phyloP scores from a whole-genome alignment of 2,888 invertebrate genomes.

The Ennomos erosarius region DNA sequence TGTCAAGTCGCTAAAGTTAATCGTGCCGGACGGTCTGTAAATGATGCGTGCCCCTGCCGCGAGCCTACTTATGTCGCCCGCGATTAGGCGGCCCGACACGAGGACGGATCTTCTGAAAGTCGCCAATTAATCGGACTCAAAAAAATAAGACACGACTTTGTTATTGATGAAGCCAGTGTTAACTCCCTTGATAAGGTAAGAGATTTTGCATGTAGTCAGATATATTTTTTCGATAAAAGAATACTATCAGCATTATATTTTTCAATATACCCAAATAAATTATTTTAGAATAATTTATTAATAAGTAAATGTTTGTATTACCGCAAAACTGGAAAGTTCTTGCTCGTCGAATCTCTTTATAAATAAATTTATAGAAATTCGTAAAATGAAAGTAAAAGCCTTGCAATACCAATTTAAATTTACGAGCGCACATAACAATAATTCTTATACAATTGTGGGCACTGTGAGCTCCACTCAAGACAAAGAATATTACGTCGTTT shows the following conservation, averaged over 20 bases:
- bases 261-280: no score
- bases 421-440: slow-evolving; percentile 15
- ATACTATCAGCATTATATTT: no score
- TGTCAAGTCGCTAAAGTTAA: slow-evolving; percentile 69
- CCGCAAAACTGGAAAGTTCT: no score
- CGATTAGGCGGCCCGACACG: slow-evolving; percentile 68
- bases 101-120: slow-evolving; percentile 59
- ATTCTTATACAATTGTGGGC: slow-evolving; percentile 12
- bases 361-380: no score
- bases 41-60: slow-evolving; percentile 75
- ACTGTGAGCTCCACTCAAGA: slow-evolving; percentile 20
- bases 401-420: slow-evolving; percentile 8
- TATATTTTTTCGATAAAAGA: no score
- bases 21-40: slow-evolving; percentile 72
- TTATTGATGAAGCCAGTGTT: slow-evolving; percentile 5
- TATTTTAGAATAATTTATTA: no score
- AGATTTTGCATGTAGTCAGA: not conserved
- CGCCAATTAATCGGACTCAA: slow-evolving; percentile 28
- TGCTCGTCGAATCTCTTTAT: no score
- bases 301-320: no score
- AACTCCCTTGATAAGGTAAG: slow-evolving; percentile 3
- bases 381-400: not conserved
- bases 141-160: slow-evolving; percentile 8
- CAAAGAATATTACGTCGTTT: slow-evolving; percentile 29
- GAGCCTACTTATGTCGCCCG: slow-evolving; percentile 70